Evolutionary conservation across 2,888 invertebrate genomes (phyloP).

Genomic region (Fissipunctia ypsillon): DNA sequence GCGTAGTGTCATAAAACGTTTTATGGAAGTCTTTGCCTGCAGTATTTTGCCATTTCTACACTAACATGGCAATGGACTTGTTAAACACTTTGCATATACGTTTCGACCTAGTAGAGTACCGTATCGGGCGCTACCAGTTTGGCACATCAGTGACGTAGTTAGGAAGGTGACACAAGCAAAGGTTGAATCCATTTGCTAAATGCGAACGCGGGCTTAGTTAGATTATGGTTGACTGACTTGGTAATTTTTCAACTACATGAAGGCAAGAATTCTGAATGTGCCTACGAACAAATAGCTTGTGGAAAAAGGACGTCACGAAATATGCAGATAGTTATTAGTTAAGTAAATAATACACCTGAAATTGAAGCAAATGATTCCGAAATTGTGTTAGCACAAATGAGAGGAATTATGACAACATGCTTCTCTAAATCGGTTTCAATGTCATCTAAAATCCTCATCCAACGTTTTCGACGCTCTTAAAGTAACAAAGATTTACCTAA

Average conservation of each 20-base stretch:
- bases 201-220: slow-evolving; percentile 48
- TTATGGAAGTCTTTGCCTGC: no score
- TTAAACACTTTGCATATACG: slow-evolving; percentile 5
- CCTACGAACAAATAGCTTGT: neutral
- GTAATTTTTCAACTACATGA: neutral
- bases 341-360: slow-evolving; percentile 16
- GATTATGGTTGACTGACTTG: slow-evolving; percentile 9
- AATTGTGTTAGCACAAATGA: neutral
- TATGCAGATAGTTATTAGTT: neutral
- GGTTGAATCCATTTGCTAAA: slow-evolving; percentile 69
- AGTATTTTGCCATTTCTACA: neutral
- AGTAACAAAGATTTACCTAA: no score
- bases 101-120: slow-evolving; percentile 12
- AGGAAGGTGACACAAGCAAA: slow-evolving; percentile 67
- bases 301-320: neutral
- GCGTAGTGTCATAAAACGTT: no score
- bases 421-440: slow-evolving; percentile 6
- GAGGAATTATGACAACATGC: neutral
- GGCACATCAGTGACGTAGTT: slow-evolving; percentile 37
- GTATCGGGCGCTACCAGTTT: slow-evolving; percentile 33
- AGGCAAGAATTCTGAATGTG: neutral
- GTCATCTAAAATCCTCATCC: neutral
- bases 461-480: neutral
- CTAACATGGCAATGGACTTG: neutral
- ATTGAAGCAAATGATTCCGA: neutral